These are phyloP conservation scores for Dasypolia templi DNA, from an alignment of 2,888 invertebrate genomes.

Conservation along the genomic window DNA sequence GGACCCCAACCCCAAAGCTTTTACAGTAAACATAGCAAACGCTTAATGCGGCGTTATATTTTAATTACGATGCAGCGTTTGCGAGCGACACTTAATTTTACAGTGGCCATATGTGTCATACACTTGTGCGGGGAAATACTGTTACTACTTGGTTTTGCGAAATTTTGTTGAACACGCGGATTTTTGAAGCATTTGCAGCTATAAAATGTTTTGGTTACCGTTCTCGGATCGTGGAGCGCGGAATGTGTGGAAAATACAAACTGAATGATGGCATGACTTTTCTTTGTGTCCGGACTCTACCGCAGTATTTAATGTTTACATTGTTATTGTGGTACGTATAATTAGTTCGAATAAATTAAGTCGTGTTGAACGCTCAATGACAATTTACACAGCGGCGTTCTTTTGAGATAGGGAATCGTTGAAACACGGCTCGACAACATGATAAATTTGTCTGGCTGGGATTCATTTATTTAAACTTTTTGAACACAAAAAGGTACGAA, in stretches of 20 bases:
- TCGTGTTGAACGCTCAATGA: neutral
- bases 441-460: slow-evolving; percentile 2
- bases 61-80: slow-evolving; percentile 66
- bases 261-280: slow-evolving; percentile 26
- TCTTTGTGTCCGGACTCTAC: neutral
- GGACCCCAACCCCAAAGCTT: slow-evolving; percentile 13
- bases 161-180: slow-evolving; percentile 27
- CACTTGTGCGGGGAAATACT: slow-evolving; percentile 45
- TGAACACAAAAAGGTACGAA: too few relatives aligned
- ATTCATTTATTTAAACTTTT: too few relatives aligned
- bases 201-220: slow-evolving; percentile 35
- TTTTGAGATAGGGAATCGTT: neutral
- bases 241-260: slow-evolving; percentile 39
- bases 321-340: neutral
- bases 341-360: too few relatives aligned
- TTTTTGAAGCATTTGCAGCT: slow-evolving; percentile 31
- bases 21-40: slow-evolving; percentile 52
- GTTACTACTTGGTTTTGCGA: slow-evolving; percentile 22
- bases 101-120: slow-evolving; percentile 51
- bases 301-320: neutral
- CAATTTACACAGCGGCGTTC: slow-evolving; percentile 6
- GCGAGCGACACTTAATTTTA: slow-evolving; percentile 62
- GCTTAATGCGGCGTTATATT: slow-evolving; percentile 69
- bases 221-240: slow-evolving; percentile 15
- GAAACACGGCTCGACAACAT: neutral